Percentiles rank a stretch among this genome's conserved stretches.
Evolutionary conservation across 2,113 vertebrate species (phyloP).

Genomic region (Mugil cephalus): DNA sequence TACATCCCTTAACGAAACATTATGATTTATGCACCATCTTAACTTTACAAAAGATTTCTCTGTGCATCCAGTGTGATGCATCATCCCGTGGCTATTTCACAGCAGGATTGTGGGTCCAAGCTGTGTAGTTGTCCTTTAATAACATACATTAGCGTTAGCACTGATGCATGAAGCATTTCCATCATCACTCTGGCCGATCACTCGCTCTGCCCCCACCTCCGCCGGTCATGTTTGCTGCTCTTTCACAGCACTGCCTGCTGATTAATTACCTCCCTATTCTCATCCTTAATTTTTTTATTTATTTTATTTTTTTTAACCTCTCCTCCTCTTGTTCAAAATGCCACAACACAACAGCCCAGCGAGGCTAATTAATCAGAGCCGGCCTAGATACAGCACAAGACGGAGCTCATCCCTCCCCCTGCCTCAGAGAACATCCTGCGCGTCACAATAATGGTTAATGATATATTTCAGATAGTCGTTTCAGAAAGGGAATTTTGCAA

Average conservation of each 20-base stretch:
- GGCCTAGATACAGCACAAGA: constrained; percentile 77
- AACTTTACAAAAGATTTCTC: constrained; percentile 4
- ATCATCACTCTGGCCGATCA: constrained; percentile 32
- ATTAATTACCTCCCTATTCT: constrained; percentile 79
- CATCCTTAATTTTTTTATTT: too few species aligned
- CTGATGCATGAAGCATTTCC: constrained; percentile 27
- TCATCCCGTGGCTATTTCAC: too few species aligned
- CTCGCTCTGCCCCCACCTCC: constrained; percentile 40
- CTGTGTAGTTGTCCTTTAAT: neutral
- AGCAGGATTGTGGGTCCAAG: neutral
- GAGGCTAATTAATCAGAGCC: constrained; percentile 84
- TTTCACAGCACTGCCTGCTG: constrained; percentile 62
- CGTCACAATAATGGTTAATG: constrained; percentile 57
- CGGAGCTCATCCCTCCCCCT: constrained; percentile 50
- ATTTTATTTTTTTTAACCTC: constrained; percentile 76
- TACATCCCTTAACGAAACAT: too few species aligned
- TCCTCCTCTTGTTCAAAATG: constrained; percentile 72
- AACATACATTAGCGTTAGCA: neutral
- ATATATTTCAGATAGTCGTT: constrained; percentile 72
- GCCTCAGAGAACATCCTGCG: constrained; percentile 44
- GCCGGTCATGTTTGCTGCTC: constrained; percentile 58
- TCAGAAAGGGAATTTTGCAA: too few species aligned
- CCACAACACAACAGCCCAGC: constrained; percentile 76
- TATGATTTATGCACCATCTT: neutral
- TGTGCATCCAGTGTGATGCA: neutral